Conservation (phyloP, 1,140 invertebrate genomes). For the Drosophila obscura region DNA sequence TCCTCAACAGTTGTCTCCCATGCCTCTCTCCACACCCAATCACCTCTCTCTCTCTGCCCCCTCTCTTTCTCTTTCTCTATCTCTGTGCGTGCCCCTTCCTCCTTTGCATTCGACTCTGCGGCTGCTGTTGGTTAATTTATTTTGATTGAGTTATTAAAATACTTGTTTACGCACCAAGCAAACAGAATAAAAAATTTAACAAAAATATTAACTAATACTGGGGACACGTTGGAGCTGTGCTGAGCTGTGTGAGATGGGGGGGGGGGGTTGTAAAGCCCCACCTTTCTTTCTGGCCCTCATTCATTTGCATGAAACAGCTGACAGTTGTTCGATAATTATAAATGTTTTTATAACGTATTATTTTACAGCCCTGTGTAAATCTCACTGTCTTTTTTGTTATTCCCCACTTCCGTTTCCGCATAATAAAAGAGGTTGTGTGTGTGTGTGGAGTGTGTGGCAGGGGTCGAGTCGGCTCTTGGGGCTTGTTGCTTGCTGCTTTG, state of each 20-base stretch:
- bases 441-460: background rate
- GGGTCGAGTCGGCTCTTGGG: background rate
- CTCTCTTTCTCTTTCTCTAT: constrained; percentile 10
- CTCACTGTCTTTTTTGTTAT: constrained; percentile 5
- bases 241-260: background rate
- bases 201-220: constrained; percentile 37
- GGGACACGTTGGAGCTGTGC: too few relatives aligned
- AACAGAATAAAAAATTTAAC: background rate
- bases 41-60: constrained; percentile 8
- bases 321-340: constrained; percentile 47
- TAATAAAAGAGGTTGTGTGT: constrained; percentile 36
- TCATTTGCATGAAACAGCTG: constrained; percentile 29
- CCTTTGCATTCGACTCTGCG: constrained; percentile 3
- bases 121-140: constrained; percentile 40
- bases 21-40: constrained; percentile 7
- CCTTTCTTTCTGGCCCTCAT: constrained; percentile 17
- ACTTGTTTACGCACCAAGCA: constrained; percentile 66
- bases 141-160: constrained; percentile 78
- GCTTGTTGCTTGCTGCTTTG: background rate
- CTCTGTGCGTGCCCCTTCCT: constrained; percentile 12
- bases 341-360: constrained; percentile 20
- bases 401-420: constrained; percentile 48
- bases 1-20: constrained; percentile 36
- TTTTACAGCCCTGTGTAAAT: constrained; percentile 28
- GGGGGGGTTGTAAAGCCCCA: too few relatives aligned